A percentile compares a stretch with the other conserved stretches of the same genome.
Conservation (phyloP, 2,113 vertebrate species). For the Rhinolophus ferrumequinum region DNA sequence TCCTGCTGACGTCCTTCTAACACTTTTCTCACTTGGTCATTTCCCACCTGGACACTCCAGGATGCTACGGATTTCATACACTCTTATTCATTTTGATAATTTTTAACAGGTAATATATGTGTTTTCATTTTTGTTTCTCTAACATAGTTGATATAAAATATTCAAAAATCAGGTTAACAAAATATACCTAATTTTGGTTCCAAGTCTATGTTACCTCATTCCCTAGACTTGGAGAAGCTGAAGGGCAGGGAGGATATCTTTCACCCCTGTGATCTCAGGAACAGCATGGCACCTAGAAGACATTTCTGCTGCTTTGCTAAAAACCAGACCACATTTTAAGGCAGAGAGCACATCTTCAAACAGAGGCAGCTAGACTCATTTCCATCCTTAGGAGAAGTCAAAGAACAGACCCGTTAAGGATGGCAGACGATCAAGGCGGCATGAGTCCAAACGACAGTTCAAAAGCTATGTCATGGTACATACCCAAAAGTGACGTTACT, state of each 20-base stretch:
- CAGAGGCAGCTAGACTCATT: neutral
- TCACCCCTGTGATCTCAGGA: neutral
- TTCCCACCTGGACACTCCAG: neutral
- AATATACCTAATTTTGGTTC: neutral
- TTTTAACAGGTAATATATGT: neutral
- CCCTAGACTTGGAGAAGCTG: neutral
- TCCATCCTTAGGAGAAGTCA: neutral
- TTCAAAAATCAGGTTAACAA: neutral
- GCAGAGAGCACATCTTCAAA: neutral
- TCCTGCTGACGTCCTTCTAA: neutral
- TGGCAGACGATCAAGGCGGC: neutral
- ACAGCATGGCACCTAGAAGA: neutral
- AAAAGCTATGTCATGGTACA: neutral
- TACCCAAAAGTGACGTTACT: neutral
- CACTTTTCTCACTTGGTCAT: neutral
- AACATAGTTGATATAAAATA: neutral
- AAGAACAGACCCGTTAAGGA: neutral
- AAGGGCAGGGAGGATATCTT: neutral
- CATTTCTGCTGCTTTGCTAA: neutral
- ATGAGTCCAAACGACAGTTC: neutral
- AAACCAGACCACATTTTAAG: neutral
- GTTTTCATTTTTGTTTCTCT: neutral
- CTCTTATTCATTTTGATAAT: neutral
- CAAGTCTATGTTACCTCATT: neutral
- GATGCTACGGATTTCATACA: neutral